A percentile compares a stretch with the other conserved stretches of the same genome.
Conservation (phyloP, 1,140 invertebrate genomes). For the Zaprionus inermis region DNA sequence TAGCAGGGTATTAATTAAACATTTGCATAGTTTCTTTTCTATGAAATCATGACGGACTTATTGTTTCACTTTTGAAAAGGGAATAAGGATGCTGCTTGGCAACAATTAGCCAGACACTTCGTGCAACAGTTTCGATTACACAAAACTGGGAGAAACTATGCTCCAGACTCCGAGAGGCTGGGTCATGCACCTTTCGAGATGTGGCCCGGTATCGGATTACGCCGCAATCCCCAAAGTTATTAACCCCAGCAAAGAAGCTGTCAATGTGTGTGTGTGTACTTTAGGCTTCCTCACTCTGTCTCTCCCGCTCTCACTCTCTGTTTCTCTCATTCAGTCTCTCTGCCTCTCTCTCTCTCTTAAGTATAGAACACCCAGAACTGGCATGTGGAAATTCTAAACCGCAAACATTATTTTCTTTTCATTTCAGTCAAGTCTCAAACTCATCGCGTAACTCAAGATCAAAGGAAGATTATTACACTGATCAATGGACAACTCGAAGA, state of each 20-base stretch:
- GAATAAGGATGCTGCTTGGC: slow-evolving; percentile 27
- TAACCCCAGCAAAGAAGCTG: slow-evolving; percentile 54
- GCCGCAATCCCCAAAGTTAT: slow-evolving; percentile 57
- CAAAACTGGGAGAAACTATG: slow-evolving; percentile 19
- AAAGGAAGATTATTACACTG: slow-evolving; percentile 74
- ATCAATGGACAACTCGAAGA: slow-evolving; percentile 60
- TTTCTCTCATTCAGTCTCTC: not conserved
- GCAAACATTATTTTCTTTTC: not conserved
- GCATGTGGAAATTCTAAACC: slow-evolving; percentile 12
- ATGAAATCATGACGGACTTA: not conserved
- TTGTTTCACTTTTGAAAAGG: slow-evolving; percentile 9
- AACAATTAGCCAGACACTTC: slow-evolving; percentile 34
- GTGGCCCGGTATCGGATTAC: slow-evolving; percentile 46
- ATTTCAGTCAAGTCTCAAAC: not conserved
- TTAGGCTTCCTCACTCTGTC: not conserved
- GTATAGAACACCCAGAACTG: slow-evolving; percentile 27
- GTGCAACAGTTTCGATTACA: slow-evolving; percentile 60
- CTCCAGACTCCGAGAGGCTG: slow-evolving; percentile 29
- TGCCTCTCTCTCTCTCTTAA: not conserved
- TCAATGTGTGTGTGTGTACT: slow-evolving; percentile 5
- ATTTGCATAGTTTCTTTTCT: not conserved
- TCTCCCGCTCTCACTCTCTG: not conserved
- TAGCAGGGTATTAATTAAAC: slow-evolving; percentile 23
- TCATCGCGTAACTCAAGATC: slow-evolving; percentile 62
- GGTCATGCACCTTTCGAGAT: slow-evolving; percentile 66